Percentiles rank a stretch among this genome's conserved stretches.
phyloP scores from a whole-genome alignment of 2,113 vertebrate species.

The Chlamydotis undulata region DNA sequence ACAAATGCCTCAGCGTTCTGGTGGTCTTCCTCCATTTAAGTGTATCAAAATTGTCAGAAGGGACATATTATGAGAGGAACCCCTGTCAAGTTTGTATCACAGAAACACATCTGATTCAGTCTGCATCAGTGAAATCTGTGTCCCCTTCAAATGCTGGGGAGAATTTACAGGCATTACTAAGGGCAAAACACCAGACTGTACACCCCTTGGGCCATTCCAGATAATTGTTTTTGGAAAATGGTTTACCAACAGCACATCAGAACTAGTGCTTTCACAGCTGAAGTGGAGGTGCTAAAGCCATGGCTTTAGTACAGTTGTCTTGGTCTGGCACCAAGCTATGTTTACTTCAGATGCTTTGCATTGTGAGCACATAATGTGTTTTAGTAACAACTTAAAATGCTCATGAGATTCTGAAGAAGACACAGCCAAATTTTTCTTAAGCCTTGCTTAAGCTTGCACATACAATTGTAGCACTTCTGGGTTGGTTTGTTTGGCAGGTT shows the following conservation, averaged over 20 bases:
- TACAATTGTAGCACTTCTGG: not conserved
- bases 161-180: not conserved
- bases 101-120: not conserved
- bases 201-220: not conserved
- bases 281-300: not conserved
- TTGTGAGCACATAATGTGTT: not conserved
- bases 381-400: not conserved
- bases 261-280: not conserved
- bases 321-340: not conserved
- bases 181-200: not conserved
- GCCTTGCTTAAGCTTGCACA: not conserved
- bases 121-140: not conserved
- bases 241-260: not conserved
- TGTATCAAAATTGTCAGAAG: not conserved
- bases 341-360: not conserved
- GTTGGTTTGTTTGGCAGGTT: not conserved
- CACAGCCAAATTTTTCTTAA: not conserved
- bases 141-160: not conserved
- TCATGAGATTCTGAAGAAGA: not conserved
- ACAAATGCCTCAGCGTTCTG: not conserved
- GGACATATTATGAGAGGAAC: accelerated
- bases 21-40: not conserved
- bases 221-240: not conserved
- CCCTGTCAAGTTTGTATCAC: not conserved
- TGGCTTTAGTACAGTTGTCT: not conserved